Evolutionary conservation across 2,888 invertebrate species (phyloP).

Genomic region (Gastrophysa polygoni): DNA sequence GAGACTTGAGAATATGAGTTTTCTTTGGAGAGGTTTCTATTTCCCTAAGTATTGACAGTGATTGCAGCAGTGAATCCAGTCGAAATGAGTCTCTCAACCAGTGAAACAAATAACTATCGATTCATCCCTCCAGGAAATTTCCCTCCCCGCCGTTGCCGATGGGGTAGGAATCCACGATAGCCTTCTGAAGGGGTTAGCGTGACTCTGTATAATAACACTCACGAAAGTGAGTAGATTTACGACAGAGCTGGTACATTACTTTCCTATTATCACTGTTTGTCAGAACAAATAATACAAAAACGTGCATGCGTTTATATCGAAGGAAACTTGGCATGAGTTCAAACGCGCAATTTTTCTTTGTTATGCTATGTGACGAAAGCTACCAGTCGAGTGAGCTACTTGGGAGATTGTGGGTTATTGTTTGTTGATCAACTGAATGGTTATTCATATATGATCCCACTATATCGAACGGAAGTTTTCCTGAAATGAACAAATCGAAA

Average conservation of each 20-base stretch:
- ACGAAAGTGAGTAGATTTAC: slow-evolving; percentile 55
- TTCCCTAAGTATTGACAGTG: too few relatives aligned
- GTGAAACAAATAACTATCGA: too few relatives aligned
- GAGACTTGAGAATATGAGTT: too few relatives aligned
- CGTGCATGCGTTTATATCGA: slow-evolving; percentile 44
- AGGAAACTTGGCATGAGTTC: not conserved
- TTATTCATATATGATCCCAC: too few relatives aligned
- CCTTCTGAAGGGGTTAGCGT: slow-evolving; percentile 43
- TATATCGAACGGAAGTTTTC: too few relatives aligned
- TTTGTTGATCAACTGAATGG: too few relatives aligned
- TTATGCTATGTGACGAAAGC: not conserved
- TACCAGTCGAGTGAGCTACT: not conserved
- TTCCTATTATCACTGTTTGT: slow-evolving; percentile 57
- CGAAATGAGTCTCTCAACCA: too few relatives aligned
- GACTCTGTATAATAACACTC: slow-evolving; percentile 53
- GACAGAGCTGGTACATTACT: slow-evolving; percentile 52
- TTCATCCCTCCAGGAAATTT: not conserved
- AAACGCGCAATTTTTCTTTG: not conserved
- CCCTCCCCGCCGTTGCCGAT: slow-evolving; percentile 8
- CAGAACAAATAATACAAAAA: slow-evolving; percentile 53
- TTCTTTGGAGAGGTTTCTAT: too few relatives aligned
- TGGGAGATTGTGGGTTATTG: too few relatives aligned
- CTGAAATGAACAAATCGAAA: too few relatives aligned
- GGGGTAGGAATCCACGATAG: slow-evolving; percentile 19
- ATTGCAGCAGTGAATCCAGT: too few relatives aligned